phyloP scores from a whole-genome alignment of 2,888 invertebrate genomes.

The Drosophila affinis region DNA sequence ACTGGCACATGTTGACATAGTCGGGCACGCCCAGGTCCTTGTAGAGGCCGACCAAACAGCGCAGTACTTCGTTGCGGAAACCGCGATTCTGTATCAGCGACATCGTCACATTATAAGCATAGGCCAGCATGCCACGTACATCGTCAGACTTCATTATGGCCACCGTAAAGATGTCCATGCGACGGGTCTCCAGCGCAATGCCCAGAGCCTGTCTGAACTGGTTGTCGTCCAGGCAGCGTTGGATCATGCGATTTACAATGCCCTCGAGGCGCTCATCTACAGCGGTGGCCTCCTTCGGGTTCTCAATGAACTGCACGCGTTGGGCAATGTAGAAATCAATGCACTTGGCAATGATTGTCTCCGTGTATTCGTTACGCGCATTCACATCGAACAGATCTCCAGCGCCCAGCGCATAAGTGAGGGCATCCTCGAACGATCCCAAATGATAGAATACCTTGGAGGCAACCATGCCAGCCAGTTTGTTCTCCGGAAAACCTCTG shows the following conservation, averaged over 20 bases:
- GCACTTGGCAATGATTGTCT: constrained; percentile 98
- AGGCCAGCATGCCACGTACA: constrained; percentile 94
- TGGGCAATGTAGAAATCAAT: constrained; percentile 98
- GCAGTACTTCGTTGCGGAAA: constrained; percentile 95
- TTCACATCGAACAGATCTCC: constrained; percentile 97
- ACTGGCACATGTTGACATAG: constrained; percentile 99
- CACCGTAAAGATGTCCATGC: constrained; percentile 98
- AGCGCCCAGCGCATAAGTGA: constrained; percentile 98
- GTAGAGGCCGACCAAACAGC: constrained; percentile 95
- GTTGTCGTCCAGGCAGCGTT: constrained; percentile 96
- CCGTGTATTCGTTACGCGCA: constrained; percentile 96
- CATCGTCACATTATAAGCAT: constrained; percentile 98
- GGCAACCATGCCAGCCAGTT: constrained; percentile 97
- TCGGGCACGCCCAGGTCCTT: constrained; percentile 95
- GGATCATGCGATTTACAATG: constrained; percentile 98
- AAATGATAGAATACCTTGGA: constrained; percentile 99
- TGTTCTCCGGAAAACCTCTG: constrained; percentile 92
- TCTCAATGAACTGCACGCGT: constrained; percentile 89
- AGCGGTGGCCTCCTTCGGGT: constrained; percentile 87
- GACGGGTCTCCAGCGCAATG: constrained; percentile 96
- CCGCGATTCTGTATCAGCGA: constrained; percentile 96
- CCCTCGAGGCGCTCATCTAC: constrained; percentile 94
- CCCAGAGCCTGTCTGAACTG: constrained; percentile 98
- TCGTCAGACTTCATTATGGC: constrained; percentile 97
- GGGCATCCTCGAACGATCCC: constrained; percentile 97